Percentiles rank a stretch among this genome's conserved stretches.
phyloP scores from a whole-genome alignment of 2,113 vertebrate genomes.

The Oncorhynchus mykiss region DNA sequence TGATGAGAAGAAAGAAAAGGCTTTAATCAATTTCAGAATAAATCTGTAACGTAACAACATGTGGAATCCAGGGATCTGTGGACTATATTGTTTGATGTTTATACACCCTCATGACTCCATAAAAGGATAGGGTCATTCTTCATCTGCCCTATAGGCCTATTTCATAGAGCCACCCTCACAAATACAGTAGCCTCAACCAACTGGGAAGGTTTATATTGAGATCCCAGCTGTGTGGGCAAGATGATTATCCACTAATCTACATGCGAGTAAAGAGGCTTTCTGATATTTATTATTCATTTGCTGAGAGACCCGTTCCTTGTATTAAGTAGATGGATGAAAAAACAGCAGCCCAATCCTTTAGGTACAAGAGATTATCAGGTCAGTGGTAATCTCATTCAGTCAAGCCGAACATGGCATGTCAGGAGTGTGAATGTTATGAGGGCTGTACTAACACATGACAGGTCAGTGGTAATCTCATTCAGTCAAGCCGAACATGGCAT shows the following conservation, averaged over 20 bases:
- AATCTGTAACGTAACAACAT: too few species aligned
- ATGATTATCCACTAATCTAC: conserved; percentile 40
- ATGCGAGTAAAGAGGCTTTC: conserved; percentile 38
- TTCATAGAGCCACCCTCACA: conserved; percentile 2
- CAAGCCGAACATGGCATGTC: too few species aligned
- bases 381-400: too few species aligned
- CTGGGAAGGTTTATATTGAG: not conserved
- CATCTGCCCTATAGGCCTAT: not conserved
- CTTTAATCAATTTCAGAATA: too few species aligned
- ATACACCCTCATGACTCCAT: conserved; percentile 10
- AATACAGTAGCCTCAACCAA: conserved; percentile 1
- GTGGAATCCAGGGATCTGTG: not conserved
- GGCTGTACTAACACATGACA: too few species aligned
- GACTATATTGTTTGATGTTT: conserved; percentile 8
- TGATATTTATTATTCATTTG: conserved; percentile 28
- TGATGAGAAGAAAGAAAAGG: too few species aligned
- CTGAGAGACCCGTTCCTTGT: conserved; percentile 1
- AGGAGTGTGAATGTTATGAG: too few species aligned
- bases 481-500: too few species aligned
- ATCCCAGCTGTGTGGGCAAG: conserved; percentile 28
- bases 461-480: too few species aligned
- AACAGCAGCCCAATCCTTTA: conserved; percentile 7
- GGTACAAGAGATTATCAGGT: not conserved
- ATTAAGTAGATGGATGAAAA: conserved; percentile 18
- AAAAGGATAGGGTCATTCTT: conserved; percentile 15